Evolutionary conservation across 2,797 vertebrate species (phyloP).

Genomic region (Carcharodon carcharias): DNA sequence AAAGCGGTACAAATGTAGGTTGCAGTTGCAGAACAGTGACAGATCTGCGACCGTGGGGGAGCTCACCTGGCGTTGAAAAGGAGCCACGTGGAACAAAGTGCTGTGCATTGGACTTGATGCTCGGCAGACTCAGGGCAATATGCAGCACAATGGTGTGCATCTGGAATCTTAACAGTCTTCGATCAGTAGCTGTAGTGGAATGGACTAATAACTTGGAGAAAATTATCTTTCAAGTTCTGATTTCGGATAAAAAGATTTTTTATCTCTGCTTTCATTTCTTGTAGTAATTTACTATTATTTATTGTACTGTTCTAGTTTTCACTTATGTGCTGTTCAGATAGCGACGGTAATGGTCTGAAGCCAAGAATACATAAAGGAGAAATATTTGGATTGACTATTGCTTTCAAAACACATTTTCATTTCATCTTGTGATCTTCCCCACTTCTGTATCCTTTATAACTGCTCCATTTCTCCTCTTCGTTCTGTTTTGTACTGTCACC

Average conservation of each 20-base stretch:
- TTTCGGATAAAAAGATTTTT: neutral
- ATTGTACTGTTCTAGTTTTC: neutral
- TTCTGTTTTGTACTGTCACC: neutral
- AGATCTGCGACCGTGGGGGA: neutral
- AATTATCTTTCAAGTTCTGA: constrained; percentile 7
- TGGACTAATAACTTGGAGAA: neutral
- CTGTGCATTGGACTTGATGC: neutral
- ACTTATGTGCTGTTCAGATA: neutral
- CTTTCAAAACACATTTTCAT: neutral
- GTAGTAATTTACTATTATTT: neutral
- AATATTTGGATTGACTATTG: neutral
- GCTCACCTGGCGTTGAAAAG: neutral
- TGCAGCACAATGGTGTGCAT: neutral
- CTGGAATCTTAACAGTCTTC: neutral
- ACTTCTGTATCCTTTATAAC: neutral
- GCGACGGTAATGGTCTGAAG: neutral
- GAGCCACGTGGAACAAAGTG: neutral
- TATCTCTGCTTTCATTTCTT: neutral
- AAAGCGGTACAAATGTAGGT: neutral
- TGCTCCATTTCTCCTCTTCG: neutral
- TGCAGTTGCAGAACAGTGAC: neutral
- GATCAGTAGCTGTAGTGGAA: neutral
- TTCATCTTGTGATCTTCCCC: neutral
- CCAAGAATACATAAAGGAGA: neutral
- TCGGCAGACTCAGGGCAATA: neutral